A percentile compares a stretch with the other conserved stretches of the same genome.
These are phyloP conservation scores for Ranitomeya variabilis DNA, from an alignment of 2,113 vertebrate species.

Conservation along the genomic window DNA sequence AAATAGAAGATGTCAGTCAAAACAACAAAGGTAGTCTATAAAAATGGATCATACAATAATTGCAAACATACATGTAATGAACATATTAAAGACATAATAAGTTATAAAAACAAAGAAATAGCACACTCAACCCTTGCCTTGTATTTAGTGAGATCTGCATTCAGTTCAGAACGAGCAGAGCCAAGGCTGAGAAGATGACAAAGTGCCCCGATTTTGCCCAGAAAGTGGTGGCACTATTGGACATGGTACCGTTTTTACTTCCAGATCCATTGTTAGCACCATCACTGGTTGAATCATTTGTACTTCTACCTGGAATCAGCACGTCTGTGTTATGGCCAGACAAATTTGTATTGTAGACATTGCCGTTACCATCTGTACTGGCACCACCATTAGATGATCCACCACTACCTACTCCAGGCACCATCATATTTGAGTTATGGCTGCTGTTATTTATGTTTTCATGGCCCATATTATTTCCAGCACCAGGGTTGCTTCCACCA, in stretches of 20 bases:
- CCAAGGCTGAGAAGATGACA: neutral
- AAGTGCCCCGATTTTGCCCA: neutral
- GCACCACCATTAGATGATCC: neutral
- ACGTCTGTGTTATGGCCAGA: neutral
- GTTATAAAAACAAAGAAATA: constrained; percentile 10
- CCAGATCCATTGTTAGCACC: neutral
- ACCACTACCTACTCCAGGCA: neutral
- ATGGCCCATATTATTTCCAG: neutral
- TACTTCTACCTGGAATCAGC: neutral
- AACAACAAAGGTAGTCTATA: neutral
- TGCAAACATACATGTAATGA: neutral
- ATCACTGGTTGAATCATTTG: neutral
- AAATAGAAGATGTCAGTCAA: neutral
- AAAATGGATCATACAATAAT: neutral
- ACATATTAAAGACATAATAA: neutral
- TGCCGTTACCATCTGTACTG: neutral
- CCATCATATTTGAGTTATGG: neutral
- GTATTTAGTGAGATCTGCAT: neutral
- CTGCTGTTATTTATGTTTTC: neutral
- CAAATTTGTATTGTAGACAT: neutral
- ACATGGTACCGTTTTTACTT: neutral
- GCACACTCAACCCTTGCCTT: no score
- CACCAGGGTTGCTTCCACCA: neutral
- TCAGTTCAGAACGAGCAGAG: neutral
- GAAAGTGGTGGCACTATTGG: neutral